Evolutionary conservation across 2,797 vertebrate species (phyloP), one percentile per base, ranked within the genome.

Genomic region (Pseudochaenichthys georgianus): DNA sequence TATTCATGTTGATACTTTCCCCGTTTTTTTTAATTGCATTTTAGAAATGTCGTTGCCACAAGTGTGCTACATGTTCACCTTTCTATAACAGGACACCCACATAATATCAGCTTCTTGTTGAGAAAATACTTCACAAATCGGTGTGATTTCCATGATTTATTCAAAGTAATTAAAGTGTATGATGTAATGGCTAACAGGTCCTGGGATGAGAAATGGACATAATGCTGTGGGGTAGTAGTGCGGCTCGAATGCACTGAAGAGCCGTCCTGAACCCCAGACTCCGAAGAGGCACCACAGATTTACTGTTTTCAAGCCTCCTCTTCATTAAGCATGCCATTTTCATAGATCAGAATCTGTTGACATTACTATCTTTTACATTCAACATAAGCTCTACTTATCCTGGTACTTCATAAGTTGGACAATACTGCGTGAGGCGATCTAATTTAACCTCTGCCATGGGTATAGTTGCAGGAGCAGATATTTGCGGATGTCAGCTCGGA

Each of bases 231-330:
- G 87, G 52, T 68, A 12, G 19, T 88, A 71, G 77, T 86, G 84
- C 94, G 92, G 95, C 95, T 89, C 91, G 96, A 99, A 99, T 98
- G 98, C 97, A 99, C 97, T 94, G 68, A 96, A 97, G 92, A 94
- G 90, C 96, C 86, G 87, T 38, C 87, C 92, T 48, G 77, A 81
- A 76, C 51, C 87, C 4, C 84, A 94, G 91, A 77, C 57, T 99
- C 96, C 3, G 87, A 95, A 89, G 92, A 91, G 94, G 94, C 95
- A 93, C 95, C 21, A 95, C 96, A 96, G 94, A 71, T 0, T 0
- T 0, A 61, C 94, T 97, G 96, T 95, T 99, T 99, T 97, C 86
- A 76, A 95, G 94, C 96, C 94, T 78, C 95, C 77, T 95, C 95
- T 89, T 99, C 98, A 99, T 95, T 87, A 23, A 74, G 79, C 94